Conservation (phyloP, 2,113 vertebrate genomes). For the Condylura cristata region DNA sequence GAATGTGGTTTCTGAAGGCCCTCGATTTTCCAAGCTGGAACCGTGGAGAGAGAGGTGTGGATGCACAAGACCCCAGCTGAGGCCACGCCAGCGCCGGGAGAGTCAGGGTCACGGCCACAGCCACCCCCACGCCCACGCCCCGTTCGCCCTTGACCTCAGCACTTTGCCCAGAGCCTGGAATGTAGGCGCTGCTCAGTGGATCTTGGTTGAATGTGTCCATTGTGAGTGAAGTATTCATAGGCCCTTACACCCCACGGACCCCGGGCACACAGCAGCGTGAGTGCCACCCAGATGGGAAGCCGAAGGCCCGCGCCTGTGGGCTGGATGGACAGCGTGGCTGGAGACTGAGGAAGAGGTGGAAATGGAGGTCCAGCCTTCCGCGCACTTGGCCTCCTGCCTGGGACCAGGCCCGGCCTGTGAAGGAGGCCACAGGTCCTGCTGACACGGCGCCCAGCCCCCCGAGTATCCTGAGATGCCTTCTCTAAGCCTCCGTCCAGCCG, state of each 20-base stretch:
- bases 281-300: not conserved
- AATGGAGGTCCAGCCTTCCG: not conserved
- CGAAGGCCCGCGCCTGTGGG: no score
- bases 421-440: not conserved
- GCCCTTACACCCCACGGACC: not conserved
- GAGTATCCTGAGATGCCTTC: conserved; percentile 52
- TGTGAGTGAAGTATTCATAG: rapidly evolving
- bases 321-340: rapidly evolving
- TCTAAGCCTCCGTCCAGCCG: conserved; percentile 35
- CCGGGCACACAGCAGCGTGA: not conserved
- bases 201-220: not conserved
- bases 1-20: not conserved
- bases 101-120: not conserved
- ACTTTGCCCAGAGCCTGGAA: not conserved
- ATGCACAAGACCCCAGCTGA: not conserved
- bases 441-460: not conserved
- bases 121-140: no score
- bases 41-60: not conserved
- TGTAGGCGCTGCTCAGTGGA: not conserved
- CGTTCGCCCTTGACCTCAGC: no score
- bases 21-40: not conserved
- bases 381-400: not conserved
- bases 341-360: not conserved
- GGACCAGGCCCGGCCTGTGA: not conserved
- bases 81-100: not conserved